Base-by-base conservation (phyloP, 2,113 vertebrate species). In the Pholis gunnellus region DNA sequence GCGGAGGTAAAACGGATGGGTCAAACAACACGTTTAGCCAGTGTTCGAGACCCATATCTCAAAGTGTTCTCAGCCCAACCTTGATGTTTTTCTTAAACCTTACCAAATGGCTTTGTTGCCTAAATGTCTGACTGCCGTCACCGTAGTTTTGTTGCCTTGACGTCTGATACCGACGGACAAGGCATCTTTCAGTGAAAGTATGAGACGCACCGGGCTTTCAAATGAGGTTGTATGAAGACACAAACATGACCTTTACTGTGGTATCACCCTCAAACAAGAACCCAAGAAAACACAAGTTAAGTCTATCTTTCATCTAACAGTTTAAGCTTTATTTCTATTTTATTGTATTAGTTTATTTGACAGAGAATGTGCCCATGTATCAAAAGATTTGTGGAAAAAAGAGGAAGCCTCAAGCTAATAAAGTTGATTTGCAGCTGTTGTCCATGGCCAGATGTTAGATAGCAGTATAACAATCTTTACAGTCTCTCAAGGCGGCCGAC, bases 341-440 rank as follows among this genome's bases (percentile, higher is more conserved):
- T 6, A 71, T 71, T 56, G 9, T 27, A 27, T 56, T 52, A n/a
- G 50, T 25, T 71, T 71, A 34, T 42, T 72, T 57, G 14, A 63
- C 60, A 63, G 31, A 11, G 9, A 22, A 36, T 63, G 31, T 63
- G 9, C 34, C 29, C 36, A 44, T 44, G 6, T 44, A 29, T 73
- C 38, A 20, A 18, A 18, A 44, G 5, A 29, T 46, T 10, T 46
- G 40, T 27, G 10, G 29, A 9, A 10, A 18, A 4, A 27, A 52
- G 46, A 22, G 44, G 31, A 31, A 50, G 66, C 66, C 27, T 69
- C 18, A 7, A 22, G 67, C 46, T 14, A 69, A 52, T 36, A 8
- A 34, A 36, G 67, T 52, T n/a, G 20, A 69, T 52, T 52, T 50
- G 15, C 13, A 48, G 34, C 9, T 72, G 54, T 31, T 42, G 68